These are phyloP conservation scores for Oplegnathus fasciatus DNA, from an alignment of 2,113 vertebrate species.

Conservation along the genomic window DNA sequence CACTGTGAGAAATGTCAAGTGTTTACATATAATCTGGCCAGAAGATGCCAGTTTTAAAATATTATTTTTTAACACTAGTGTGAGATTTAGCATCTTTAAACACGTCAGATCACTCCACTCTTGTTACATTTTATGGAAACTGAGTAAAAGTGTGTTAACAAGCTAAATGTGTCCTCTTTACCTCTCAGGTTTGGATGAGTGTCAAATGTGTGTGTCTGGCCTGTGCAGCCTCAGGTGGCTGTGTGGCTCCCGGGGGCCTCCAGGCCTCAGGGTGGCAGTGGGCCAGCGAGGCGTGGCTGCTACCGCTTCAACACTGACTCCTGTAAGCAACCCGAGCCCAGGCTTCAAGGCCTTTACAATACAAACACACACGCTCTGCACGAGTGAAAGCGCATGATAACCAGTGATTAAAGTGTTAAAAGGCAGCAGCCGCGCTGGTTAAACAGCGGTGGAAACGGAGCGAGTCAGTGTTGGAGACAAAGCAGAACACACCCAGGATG, in stretches of 20 bases:
- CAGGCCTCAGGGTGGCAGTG: conserved; percentile 60
- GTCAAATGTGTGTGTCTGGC: no score
- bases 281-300: conserved; percentile 54
- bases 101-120: neutral
- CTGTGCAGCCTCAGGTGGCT: neutral
- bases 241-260: conserved; percentile 60
- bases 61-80: neutral
- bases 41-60: neutral
- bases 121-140: neutral
- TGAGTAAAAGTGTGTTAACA: neutral
- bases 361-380: neutral
- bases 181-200: neutral
- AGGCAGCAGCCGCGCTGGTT: neutral
- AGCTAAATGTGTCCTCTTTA: neutral
- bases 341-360: conserved; percentile 59
- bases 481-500: conserved; percentile 40
- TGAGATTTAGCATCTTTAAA: neutral
- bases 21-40: neutral
- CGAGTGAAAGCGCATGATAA: neutral
- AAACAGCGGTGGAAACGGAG: neutral
- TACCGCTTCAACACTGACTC: neutral
- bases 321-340: conserved; percentile 9
- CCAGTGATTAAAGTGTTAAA: neutral
- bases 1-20: neutral
- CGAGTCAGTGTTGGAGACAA: conserved; percentile 13